Conservation (phyloP, 2,113 vertebrate genomes). For the Taxidea taxus region DNA sequence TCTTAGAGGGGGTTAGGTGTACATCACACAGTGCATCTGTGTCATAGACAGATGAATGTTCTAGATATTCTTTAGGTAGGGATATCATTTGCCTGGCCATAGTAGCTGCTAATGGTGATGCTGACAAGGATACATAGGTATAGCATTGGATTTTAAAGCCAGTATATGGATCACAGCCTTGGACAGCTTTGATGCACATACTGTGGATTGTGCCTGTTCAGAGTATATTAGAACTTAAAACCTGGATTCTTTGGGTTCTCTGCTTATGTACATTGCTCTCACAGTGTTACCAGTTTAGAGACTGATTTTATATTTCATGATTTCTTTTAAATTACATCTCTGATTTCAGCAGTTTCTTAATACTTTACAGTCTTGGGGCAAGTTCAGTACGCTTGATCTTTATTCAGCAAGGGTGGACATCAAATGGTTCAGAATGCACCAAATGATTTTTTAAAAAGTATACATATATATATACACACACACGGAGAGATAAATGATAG, state of each 20-base stretch:
- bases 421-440: neutral
- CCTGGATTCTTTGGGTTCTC: neutral
- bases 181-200: neutral
- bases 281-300: neutral
- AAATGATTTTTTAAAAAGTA: neutral
- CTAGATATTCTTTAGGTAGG: neutral
- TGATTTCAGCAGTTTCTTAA: neutral
- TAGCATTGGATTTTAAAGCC: neutral
- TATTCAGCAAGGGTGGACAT: neutral
- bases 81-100: neutral
- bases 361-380: neutral
- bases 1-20: neutral
- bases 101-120: neutral
- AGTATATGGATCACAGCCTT: too few species aligned
- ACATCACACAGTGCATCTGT: fast-evolving
- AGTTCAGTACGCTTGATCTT: neutral
- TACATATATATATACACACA: neutral
- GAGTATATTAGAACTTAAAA: neutral
- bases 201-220: neutral
- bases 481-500: neutral
- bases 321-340: neutral
- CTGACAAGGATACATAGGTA: fast-evolving
- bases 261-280: neutral
- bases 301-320: neutral
- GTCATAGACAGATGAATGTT: neutral